Conservation (phyloP, 2,113 vertebrate species). For the Mionectes macconnelli region DNA sequence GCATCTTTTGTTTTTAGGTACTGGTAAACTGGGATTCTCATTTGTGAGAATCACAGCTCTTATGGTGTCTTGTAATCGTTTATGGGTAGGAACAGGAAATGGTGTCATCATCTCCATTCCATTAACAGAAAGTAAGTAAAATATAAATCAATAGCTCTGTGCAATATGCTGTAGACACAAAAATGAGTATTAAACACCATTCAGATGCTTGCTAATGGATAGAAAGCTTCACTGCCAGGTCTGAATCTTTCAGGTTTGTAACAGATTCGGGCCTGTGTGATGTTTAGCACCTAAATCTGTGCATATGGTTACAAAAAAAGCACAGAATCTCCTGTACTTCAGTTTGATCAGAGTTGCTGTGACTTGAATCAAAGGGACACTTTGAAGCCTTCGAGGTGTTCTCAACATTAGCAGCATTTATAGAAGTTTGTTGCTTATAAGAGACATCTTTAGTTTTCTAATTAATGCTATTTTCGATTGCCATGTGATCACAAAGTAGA, state of each 20-base stretch:
- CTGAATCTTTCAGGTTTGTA: neutral
- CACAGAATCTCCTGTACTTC: neutral
- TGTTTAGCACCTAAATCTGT: neutral
- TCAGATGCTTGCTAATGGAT: slow-evolving; percentile 13
- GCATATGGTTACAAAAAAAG: neutral
- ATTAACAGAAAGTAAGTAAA: slow-evolving; percentile 86
- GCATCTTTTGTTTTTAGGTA: slow-evolving; percentile 75
- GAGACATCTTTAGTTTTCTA: neutral
- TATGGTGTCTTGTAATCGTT: slow-evolving; percentile 89
- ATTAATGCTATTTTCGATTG: neutral
- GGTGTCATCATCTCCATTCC: slow-evolving; percentile 94
- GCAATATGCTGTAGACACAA: slow-evolving; percentile 21
- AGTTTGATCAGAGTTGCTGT: neutral
- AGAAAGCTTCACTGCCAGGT: neutral
- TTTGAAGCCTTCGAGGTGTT: neutral
- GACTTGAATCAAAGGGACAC: neutral
- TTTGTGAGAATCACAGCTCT: slow-evolving; percentile 92
- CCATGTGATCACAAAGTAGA: neutral
- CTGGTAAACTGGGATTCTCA: slow-evolving; percentile 91
- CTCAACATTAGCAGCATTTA: neutral
- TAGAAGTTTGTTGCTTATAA: neutral
- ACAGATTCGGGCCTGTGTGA: neutral
- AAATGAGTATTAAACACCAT: neutral
- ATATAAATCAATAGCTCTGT: slow-evolving; percentile 15
- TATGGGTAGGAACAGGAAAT: slow-evolving; percentile 92